Percentiles rank a stretch among this genome's conserved stretches.
Conservation (phyloP, 2,113 vertebrate genomes). For the Pimephales promelas region DNA sequence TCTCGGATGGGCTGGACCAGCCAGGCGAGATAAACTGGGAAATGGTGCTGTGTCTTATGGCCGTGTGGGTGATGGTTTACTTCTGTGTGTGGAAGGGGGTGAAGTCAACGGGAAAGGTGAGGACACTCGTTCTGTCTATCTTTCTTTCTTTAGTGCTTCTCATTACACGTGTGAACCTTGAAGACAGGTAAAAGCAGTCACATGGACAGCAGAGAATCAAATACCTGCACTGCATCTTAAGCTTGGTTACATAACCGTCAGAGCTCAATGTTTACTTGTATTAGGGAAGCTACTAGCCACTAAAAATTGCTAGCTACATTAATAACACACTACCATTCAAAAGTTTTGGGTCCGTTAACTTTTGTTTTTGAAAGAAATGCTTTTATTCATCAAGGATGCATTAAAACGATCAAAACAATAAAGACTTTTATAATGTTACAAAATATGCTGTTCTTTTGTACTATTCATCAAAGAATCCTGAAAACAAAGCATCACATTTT, state of each 20-base stretch:
- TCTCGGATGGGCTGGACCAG: slow-evolving; percentile 75
- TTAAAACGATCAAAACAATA: too few species aligned
- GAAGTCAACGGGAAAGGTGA: slow-evolving; percentile 81
- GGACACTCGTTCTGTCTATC: not conserved
- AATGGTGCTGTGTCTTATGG: slow-evolving; percentile 75
- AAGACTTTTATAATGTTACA: too few species aligned
- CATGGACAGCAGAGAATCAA: not conserved
- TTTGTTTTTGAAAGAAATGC: not conserved
- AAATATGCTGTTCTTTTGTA: too few species aligned
- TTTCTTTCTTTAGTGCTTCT: not conserved
- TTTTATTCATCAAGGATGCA: not conserved
- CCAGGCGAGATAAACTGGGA: slow-evolving; percentile 77
- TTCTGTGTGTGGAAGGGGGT: slow-evolving; percentile 87
- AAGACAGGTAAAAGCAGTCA: slow-evolving; percentile 2
- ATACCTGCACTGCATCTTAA: not conserved
- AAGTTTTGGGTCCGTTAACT: not conserved
- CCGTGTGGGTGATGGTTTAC: slow-evolving; percentile 80
- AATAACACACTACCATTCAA: not conserved
- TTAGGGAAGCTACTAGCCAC: not conserved
- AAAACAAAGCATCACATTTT: too few species aligned
- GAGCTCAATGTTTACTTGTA: not conserved
- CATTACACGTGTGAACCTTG: not conserved
- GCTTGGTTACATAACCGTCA: not conserved
- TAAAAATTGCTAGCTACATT: not conserved
- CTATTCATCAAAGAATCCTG: too few species aligned